phyloP scores from a whole-genome alignment of 2,797 vertebrate genomes.

The Lacerta agilis region DNA sequence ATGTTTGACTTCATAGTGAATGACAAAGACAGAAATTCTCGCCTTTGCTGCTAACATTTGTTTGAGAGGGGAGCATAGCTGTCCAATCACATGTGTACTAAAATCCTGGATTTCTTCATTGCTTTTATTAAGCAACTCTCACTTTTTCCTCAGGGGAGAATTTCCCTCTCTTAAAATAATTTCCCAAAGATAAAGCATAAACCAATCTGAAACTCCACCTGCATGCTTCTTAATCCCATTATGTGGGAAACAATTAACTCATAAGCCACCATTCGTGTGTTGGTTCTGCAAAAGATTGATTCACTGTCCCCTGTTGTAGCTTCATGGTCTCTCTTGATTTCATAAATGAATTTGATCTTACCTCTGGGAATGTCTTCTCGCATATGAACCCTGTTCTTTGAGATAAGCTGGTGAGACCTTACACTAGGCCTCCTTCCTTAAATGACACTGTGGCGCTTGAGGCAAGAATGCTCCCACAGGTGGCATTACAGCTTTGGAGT shows the following conservation, averaged over 20 bases:
- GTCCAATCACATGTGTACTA: no score
- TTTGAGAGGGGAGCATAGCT: no score
- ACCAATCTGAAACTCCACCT: not conserved
- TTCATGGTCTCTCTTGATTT: not conserved
- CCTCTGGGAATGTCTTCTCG: not conserved
- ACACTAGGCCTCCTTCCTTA: not conserved
- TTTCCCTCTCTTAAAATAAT: not conserved
- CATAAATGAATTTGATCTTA: not conserved
- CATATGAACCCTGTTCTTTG: not conserved
- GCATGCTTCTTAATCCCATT: not conserved
- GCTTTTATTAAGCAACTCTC: no score
- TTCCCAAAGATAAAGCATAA: not conserved
- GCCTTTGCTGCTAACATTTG: not conserved
- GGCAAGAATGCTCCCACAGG: not conserved
- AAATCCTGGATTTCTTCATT: no score
- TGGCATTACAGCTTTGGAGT: not conserved
- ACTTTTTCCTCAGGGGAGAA: not conserved
- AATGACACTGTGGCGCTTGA: not conserved
- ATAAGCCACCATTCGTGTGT: not conserved
- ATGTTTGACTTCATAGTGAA: not conserved
- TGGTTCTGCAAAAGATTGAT: conserved; percentile 1
- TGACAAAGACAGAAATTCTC: no score
- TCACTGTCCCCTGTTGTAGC: not conserved
- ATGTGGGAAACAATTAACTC: not conserved
- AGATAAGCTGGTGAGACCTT: not conserved